Conservation (phyloP, 2,113 vertebrate genomes). For the Tetrao urogallus region DNA sequence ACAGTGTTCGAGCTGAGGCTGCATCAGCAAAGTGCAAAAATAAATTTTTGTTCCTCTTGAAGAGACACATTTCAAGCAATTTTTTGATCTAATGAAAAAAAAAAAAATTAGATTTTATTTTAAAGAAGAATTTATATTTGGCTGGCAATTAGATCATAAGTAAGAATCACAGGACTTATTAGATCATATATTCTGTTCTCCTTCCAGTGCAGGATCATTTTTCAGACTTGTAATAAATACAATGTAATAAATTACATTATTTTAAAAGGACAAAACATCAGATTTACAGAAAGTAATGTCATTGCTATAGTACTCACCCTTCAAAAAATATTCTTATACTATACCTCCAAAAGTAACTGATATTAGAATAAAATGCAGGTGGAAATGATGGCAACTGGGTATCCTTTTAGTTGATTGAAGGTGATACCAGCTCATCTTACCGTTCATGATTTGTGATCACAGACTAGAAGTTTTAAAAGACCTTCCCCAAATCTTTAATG, state of each 20-base stretch:
- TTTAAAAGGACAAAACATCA: slow-evolving; percentile 47
- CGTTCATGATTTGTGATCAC: not conserved
- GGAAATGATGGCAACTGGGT: not conserved
- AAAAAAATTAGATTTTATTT: slow-evolving; percentile 54
- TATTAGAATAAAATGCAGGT: not conserved
- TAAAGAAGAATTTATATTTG: slow-evolving; percentile 59
- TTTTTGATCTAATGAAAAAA: slow-evolving; percentile 30
- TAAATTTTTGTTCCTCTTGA: not conserved
- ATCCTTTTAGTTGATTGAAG: not conserved
- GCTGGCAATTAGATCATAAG: slow-evolving; percentile 33
- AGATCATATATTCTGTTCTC: slow-evolving; percentile 40
- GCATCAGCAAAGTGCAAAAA: not conserved
- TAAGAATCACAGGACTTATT: slow-evolving; percentile 38
- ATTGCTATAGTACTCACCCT: not conserved
- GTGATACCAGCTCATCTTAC: not conserved
- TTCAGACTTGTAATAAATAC: slow-evolving; percentile 36
- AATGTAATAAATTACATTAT: slow-evolving; percentile 53
- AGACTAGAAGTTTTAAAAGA: not conserved
- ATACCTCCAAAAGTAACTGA: not conserved
- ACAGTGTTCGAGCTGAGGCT: not conserved
- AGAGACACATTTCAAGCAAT: not conserved
- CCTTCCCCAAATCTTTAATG: not conserved
- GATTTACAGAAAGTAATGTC: not conserved
- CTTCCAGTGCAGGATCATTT: slow-evolving; percentile 29
- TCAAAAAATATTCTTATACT: not conserved